Percentiles rank a stretch among this genome's conserved stretches.
Conservation (phyloP, 2,113 vertebrate genomes). For the Ctenomys sociabilis region DNA sequence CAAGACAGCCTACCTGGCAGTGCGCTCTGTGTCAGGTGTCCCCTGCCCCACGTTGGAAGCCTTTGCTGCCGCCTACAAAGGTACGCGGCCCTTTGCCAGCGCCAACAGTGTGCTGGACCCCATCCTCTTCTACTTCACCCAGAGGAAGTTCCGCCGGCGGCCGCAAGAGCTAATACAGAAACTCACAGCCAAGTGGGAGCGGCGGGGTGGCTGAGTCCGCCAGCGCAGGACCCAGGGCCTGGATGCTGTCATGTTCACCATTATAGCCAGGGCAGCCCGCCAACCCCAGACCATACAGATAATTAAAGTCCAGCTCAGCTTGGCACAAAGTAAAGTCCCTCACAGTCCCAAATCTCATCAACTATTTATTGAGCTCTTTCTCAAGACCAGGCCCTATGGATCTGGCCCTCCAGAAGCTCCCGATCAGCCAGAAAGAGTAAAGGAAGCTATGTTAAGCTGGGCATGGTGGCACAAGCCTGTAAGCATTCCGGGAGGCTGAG, state of each 20-base stretch:
- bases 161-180: conserved; percentile 89
- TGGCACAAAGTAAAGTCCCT: no score
- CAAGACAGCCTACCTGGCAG: conserved; percentile 94
- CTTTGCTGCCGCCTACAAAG: conserved; percentile 94
- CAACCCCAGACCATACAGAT: neutral
- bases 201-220: conserved; percentile 55
- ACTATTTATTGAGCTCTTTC: neutral
- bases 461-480: neutral
- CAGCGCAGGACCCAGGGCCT: neutral
- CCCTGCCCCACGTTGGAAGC: conserved; percentile 88
- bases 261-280: neutral
- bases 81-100: conserved; percentile 95
- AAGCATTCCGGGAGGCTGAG: neutral
- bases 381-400: neutral
- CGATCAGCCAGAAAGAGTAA: neutral
- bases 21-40: conserved; percentile 84
- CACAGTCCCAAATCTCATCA: neutral
- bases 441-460: neutral
- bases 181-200: conserved; percentile 87
- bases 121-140: conserved; percentile 97
- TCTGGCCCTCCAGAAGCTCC: neutral
- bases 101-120: conserved; percentile 98
- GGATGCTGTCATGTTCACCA: neutral
- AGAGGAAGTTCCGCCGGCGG: conserved; percentile 90
- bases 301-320: conserved; percentile 7